phyloP scores from a whole-genome alignment of 2,888 invertebrate genomes.

The Orchesellides sinensis region DNA sequence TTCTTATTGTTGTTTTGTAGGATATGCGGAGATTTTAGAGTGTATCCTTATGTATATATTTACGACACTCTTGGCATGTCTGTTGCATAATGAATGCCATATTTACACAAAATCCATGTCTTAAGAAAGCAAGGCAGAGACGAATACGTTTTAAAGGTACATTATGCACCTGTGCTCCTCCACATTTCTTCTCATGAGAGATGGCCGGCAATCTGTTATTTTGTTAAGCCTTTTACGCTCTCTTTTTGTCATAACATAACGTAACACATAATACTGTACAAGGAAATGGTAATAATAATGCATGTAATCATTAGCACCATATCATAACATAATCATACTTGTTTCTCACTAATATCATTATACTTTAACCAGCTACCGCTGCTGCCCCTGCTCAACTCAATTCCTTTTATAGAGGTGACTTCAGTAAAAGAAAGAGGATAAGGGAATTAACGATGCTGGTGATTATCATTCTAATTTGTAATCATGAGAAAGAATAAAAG shows the following conservation, averaged over 20 bases:
- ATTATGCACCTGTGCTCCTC: slow-evolving; percentile 28
- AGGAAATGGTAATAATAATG: slow-evolving; percentile 31
- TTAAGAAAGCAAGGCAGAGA: not conserved
- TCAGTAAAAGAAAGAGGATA: not conserved
- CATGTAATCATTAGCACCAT: slow-evolving; percentile 15
- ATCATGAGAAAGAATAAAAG: not conserved
- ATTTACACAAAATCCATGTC: not conserved
- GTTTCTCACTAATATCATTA: slow-evolving; percentile 48
- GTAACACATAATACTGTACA: no score
- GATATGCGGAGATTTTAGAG: no score
- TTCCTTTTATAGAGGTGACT: not conserved
- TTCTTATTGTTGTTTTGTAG: no score
- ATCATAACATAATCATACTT: slow-evolving; percentile 34
- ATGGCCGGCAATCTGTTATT: no score
- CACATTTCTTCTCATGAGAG: no score
- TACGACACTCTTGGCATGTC: no score
- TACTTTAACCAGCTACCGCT: not conserved
- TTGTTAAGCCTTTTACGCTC: slow-evolving; percentile 28
- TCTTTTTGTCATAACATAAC: slow-evolving; percentile 39
- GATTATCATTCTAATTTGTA: not conserved
- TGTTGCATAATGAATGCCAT: no score
- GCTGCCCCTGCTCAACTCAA: not conserved
- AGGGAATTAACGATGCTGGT: no score
- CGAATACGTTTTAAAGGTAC: slow-evolving; percentile 5
- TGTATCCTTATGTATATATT: no score